These are phyloP conservation scores for Ladona fulva DNA, from an alignment of 1,140 invertebrate species.

Conservation along the genomic window DNA sequence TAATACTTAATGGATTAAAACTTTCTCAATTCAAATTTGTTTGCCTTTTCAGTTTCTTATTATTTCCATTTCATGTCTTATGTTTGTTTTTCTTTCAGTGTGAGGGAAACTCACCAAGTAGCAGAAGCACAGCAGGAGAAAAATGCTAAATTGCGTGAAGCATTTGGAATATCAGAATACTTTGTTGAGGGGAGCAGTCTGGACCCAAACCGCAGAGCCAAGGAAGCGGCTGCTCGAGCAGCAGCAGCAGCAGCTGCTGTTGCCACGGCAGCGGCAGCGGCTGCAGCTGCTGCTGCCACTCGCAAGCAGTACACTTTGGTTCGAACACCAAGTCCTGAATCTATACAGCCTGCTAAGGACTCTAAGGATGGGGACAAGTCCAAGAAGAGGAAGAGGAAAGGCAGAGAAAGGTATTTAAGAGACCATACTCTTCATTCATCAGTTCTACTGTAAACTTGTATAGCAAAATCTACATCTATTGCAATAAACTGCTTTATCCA, in stretches of 20 bases:
- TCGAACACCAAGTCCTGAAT: slow-evolving; percentile 46
- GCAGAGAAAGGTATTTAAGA: slow-evolving; percentile 11
- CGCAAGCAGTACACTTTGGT: slow-evolving; percentile 51
- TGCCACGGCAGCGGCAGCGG: slow-evolving; percentile 43
- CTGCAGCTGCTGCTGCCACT: slow-evolving; percentile 47
- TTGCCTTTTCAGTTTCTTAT: too few species aligned
- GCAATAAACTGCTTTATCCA: too few species aligned
- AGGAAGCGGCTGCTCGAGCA: slow-evolving; percentile 59
- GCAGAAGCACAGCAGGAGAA: slow-evolving; percentile 95
- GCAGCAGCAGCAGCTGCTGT: slow-evolving; percentile 44
- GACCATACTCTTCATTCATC: not conserved
- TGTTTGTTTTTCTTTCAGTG: slow-evolving; percentile 49
- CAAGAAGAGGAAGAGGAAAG: slow-evolving; percentile 22
- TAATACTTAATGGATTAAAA: too few species aligned
- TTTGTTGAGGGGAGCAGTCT: slow-evolving; percentile 92
- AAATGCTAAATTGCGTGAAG: slow-evolving; percentile 82
- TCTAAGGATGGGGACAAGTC: slow-evolving; percentile 19
- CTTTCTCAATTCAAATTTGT: too few species aligned
- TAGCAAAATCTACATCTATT: too few species aligned
- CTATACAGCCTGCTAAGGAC: slow-evolving; percentile 25
- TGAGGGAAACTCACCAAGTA: slow-evolving; percentile 88
- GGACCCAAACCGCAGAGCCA: slow-evolving; percentile 72
- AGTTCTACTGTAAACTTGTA: too few species aligned
- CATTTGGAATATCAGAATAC: slow-evolving; percentile 87
- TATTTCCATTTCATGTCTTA: too few species aligned